These are phyloP conservation scores for Cinclus mexicanus DNA, from an alignment of 2,113 vertebrate species.

Conservation along the genomic window DNA sequence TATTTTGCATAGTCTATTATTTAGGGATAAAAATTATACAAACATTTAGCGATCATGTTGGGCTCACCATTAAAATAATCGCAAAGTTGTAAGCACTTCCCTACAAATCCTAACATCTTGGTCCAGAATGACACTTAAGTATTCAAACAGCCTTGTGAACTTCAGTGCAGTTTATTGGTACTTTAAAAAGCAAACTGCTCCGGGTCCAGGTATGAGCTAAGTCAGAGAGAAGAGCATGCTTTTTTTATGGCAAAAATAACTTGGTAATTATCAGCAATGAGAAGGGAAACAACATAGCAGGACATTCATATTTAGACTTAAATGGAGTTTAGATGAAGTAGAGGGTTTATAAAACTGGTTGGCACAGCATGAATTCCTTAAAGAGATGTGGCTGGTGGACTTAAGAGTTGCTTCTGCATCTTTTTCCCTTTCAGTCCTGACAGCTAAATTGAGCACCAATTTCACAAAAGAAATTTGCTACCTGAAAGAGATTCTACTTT, in stretches of 20 bases:
- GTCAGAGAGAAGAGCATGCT: neutral
- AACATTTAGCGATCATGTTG: neutral
- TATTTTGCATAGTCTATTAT: neutral
- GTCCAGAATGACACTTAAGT: neutral
- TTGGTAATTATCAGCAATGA: slow-evolving; percentile 30
- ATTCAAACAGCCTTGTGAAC: neutral
- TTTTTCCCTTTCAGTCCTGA: slow-evolving; percentile 47
- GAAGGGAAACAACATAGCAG: neutral
- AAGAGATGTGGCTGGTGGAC: slow-evolving; percentile 27
- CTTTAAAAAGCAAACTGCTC: slow-evolving; percentile 19
- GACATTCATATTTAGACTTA: slow-evolving; percentile 43
- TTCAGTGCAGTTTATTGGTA: neutral
- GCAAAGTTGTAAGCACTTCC: neutral
- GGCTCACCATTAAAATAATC: neutral
- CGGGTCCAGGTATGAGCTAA: neutral
- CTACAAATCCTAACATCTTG: neutral
- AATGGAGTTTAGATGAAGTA: slow-evolving; percentile 45
- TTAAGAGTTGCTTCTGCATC: slow-evolving; percentile 43
- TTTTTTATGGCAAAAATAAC: slow-evolving; percentile 50
- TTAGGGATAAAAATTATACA: neutral
- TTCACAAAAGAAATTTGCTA: slow-evolving; percentile 56
- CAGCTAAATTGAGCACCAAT: slow-evolving; percentile 64
- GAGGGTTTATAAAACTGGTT: slow-evolving; percentile 9
- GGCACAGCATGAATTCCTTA: slow-evolving; percentile 20
- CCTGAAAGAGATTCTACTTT: slow-evolving; percentile 47